These are phyloP conservation scores for Etheostoma perlongum DNA, from an alignment of 2,797 vertebrate species.

Conservation along the genomic window DNA sequence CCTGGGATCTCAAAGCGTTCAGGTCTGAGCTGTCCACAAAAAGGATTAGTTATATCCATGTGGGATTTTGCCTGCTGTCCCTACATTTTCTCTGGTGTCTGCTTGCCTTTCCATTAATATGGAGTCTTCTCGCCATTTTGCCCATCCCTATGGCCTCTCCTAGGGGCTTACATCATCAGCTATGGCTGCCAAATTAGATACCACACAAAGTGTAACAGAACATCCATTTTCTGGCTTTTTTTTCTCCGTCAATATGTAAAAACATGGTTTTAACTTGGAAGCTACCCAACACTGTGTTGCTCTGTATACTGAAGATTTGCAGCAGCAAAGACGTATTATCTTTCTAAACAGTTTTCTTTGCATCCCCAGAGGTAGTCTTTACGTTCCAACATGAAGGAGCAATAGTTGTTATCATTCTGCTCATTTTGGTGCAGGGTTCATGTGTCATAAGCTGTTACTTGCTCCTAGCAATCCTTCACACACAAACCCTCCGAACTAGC, in stretches of 20 bases:
- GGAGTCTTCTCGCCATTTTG: slow-evolving; percentile 13
- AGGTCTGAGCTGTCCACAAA: slow-evolving; percentile 6
- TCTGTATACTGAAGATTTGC: slow-evolving; percentile 31
- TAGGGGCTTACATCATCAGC: slow-evolving; percentile 33
- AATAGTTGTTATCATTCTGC: slow-evolving; percentile 49
- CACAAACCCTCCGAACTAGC: slow-evolving; percentile 15
- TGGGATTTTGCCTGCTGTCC: slow-evolving; percentile 2
- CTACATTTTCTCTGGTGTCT: background rate
- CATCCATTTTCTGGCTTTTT: slow-evolving; percentile 41
- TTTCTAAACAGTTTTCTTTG: slow-evolving; percentile 49
- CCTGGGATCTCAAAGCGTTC: background rate
- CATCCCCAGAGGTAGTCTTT: slow-evolving; percentile 46
- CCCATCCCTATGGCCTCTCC: slow-evolving; percentile 33
- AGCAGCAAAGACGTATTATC: slow-evolving; percentile 37
- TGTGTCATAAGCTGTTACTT: slow-evolving; percentile 40
- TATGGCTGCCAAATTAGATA: slow-evolving; percentile 45
- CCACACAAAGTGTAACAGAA: slow-evolving; percentile 29
- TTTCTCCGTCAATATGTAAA: slow-evolving; percentile 33
- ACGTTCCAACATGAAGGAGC: slow-evolving; percentile 48
- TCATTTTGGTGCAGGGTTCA: slow-evolving; percentile 52
- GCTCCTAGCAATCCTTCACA: slow-evolving; percentile 41
- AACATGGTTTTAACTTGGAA: slow-evolving; percentile 21
- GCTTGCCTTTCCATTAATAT: slow-evolving; percentile 20
- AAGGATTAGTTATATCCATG: slow-evolving; percentile 11
- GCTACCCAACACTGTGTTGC: slow-evolving; percentile 27